These are phyloP conservation scores for Athripsodes cinereus DNA, from an alignment of 2,888 invertebrate genomes.

Conservation along the genomic window DNA sequence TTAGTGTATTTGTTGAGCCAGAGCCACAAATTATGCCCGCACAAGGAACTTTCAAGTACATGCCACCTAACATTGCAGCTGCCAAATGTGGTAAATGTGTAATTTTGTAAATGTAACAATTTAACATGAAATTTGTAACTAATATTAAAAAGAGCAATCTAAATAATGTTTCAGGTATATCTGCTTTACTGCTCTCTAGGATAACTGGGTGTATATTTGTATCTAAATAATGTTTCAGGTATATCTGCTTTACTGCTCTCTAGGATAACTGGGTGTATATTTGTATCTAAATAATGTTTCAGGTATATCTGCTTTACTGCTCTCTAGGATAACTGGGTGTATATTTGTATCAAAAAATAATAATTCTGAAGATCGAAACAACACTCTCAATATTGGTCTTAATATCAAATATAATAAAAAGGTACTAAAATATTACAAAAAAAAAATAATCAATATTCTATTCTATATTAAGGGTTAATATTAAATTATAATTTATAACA, in stretches of 20 bases:
- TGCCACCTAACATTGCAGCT: conserved; percentile 52
- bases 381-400: conserved; percentile 77
- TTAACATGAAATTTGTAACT: too few species aligned
- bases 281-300: conserved; percentile 26
- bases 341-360: conserved; percentile 59
- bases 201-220: conserved; percentile 83
- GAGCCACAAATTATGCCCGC: conserved; percentile 47
- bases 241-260: too few species aligned
- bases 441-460: too few species aligned
- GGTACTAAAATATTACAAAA: too few species aligned
- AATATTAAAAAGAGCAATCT: too few species aligned
- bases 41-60: conserved; percentile 38
- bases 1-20: conserved; percentile 43
- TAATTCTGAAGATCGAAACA: conserved; percentile 40
- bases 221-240: too few species aligned
- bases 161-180: conserved; percentile 48
- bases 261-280: too few species aligned
- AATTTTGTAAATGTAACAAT: too few species aligned
- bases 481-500: background rate
- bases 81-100: conserved; percentile 47
- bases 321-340: conserved; percentile 84
- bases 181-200: conserved; percentile 67
- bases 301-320: conserved; percentile 61
- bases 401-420: conserved; percentile 87
- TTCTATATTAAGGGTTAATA: too few species aligned